phyloP scores from a whole-genome alignment of 2,888 invertebrate genomes.

The Villa cingulata region DNA sequence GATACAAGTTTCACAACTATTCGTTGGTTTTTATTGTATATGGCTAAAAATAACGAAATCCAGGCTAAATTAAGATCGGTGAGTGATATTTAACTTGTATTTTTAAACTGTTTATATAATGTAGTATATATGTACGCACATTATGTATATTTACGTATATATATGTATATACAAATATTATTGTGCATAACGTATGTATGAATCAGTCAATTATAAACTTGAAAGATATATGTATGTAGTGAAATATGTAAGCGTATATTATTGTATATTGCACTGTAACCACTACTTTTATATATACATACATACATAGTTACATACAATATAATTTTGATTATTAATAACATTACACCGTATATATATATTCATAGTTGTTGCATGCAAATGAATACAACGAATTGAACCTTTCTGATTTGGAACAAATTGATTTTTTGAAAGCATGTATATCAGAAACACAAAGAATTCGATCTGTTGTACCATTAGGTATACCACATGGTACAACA shows the following conservation, averaged over 20 bases:
- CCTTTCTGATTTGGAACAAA: constrained; percentile 24
- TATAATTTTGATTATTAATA: too few relatives aligned
- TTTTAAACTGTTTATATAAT: too few relatives aligned
- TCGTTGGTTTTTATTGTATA: constrained; percentile 66
- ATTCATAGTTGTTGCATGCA: not conserved
- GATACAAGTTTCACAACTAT: constrained; percentile 71
- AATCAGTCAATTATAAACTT: too few relatives aligned
- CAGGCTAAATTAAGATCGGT: constrained; percentile 38
- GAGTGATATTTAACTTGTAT: too few relatives aligned
- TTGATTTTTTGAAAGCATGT: constrained; percentile 42
- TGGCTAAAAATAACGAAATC: constrained; percentile 52
- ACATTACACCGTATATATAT: not conserved
- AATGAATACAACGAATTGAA: constrained; percentile 14
- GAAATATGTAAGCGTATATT: too few relatives aligned
- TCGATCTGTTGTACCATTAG: constrained; percentile 65
- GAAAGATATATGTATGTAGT: too few relatives aligned
- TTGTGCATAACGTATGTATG: too few relatives aligned
- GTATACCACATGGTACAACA: constrained; percentile 68
- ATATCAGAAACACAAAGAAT: constrained; percentile 67
- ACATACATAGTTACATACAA: too few relatives aligned
- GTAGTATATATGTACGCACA: too few relatives aligned
- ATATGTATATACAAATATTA: too few relatives aligned
- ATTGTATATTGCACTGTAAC: too few relatives aligned
- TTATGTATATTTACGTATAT: too few relatives aligned
- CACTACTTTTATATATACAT: not conserved